Evolutionary conservation across 2,888 invertebrate species (phyloP), one percentile per base, ranked within the genome.

Genomic region (Stratiomys singularior): DNA sequence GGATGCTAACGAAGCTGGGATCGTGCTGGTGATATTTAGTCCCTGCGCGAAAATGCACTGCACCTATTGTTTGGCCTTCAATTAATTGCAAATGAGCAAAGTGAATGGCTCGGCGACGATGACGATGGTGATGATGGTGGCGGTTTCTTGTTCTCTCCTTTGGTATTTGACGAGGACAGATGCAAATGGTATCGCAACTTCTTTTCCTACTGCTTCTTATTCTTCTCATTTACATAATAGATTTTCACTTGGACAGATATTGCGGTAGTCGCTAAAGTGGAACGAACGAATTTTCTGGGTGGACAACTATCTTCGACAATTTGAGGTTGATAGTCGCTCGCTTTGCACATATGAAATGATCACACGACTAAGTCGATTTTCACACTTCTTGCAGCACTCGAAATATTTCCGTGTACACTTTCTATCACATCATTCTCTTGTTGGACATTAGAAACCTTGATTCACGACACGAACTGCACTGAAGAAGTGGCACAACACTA

Each of bases 301-400:
- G 58, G n/a, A 21, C 44, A n/a, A 37, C 74, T 21, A 37, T 60
- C 21, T 9, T 13, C 21, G 11, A 37, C n/a, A 52, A n/a, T 60
- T 74, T 74, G 37, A 74, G 58, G 25, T 30, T 69, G 27, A 46
- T 60, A 74, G 30, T 27, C 13, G 60, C 37, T 74, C 37, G 58
- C 37, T 74, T 74, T 74, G 44, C 74, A 60, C 74, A 74, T 74
- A 60, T 58, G 44, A 74, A 30, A n/a, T 74, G 58, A 21, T 37
- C 72, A 72, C 58, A 21, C 18, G 21, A 18, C 30, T 60, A 74
- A 25, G 60, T 60, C 74, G 58, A 30, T 74, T 74, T 74, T 74
- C 74, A 74, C 74, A 74, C 74, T 58, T 47, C 44, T 60, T 37
- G 58, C 5, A 56, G 1, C 72, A 72, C 72, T 72, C n/a, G 56